phyloP scores from a whole-genome alignment of 2,888 invertebrate genomes.

The Creontiades dilutus region DNA sequence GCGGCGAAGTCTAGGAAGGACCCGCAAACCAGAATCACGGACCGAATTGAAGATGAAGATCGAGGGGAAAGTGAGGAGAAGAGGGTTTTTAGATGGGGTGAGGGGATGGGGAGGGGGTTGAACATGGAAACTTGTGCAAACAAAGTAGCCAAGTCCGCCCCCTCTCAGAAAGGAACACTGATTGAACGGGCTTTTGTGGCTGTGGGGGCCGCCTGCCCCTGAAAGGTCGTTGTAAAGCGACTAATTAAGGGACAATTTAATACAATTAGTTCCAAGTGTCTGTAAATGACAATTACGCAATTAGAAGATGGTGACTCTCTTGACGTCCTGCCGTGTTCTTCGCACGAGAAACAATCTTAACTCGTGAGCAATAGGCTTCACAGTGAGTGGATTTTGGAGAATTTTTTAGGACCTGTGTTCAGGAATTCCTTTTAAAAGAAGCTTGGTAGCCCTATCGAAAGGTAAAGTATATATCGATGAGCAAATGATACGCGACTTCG shows the following conservation, averaged over 20 bases:
- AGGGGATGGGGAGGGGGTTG: not conserved
- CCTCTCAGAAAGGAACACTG: slow-evolving; percentile 48
- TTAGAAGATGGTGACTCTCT: slow-evolving; percentile 2
- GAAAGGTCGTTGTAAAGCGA: slow-evolving; percentile 65
- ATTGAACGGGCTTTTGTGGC: slow-evolving; percentile 50
- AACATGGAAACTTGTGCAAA: slow-evolving; percentile 45
- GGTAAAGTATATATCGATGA: too few relatives aligned
- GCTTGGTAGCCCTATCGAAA: too few relatives aligned
- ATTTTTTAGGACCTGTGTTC: too few relatives aligned
- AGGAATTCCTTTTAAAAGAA: too few relatives aligned
- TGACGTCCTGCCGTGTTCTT: not conserved
- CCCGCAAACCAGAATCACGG: not conserved
- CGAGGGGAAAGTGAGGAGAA: not conserved
- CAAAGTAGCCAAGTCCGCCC: slow-evolving; percentile 50
- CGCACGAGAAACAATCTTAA: too few relatives aligned
- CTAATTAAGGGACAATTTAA: slow-evolving; percentile 67
- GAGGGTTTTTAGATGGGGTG: not conserved
- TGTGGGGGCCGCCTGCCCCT: slow-evolving; percentile 52
- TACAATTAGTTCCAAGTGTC: slow-evolving; percentile 64
- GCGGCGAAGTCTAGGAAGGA: not conserved
- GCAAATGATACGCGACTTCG: too few relatives aligned
- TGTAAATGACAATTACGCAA: slow-evolving; percentile 69
- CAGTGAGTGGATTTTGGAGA: too few relatives aligned
- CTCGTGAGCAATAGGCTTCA: too few relatives aligned
- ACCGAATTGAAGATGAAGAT: slow-evolving; percentile 38